Evolutionary conservation across 2,888 invertebrate genomes (phyloP).

Genomic region (Marasmarcha lunaedactyla): DNA sequence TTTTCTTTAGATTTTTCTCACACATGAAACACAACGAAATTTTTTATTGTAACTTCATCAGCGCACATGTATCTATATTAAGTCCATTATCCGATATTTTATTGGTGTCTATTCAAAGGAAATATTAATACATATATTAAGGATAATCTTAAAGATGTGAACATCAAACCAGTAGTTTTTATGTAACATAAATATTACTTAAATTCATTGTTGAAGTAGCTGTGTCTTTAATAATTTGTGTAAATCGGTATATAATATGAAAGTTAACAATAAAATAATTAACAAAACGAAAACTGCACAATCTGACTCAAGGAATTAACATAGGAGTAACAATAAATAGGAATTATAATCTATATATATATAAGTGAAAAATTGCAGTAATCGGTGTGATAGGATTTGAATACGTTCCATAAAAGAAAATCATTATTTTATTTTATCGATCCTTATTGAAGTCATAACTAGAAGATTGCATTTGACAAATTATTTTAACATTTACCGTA

Average conservation of each 20-base stretch:
- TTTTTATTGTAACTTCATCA: constrained; percentile 24
- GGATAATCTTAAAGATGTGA: constrained; percentile 34
- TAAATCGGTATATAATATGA: constrained; percentile 24
- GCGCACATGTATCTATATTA: constrained; percentile 33
- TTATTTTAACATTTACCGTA: too few species aligned
- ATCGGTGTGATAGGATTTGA: constrained; percentile 22
- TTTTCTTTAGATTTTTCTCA: constrained; percentile 19
- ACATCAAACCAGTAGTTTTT: constrained; percentile 36
- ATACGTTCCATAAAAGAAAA: neutral
- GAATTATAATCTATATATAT: constrained; percentile 24
- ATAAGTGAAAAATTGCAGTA: constrained; percentile 21
- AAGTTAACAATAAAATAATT: constrained; percentile 34
- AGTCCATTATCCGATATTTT: constrained; percentile 36
- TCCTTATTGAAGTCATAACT: too few species aligned
- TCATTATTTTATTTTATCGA: neutral
- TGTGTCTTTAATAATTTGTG: constrained; percentile 37
- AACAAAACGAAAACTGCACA: constrained; percentile 60
- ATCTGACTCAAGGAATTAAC: constrained; percentile 59
- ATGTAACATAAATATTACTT: constrained; percentile 23
- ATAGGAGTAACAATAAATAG: constrained; percentile 48
- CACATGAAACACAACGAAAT: constrained; percentile 51
- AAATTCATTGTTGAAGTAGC: constrained; percentile 52
- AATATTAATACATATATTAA: constrained; percentile 26
- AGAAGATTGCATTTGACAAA: too few species aligned
- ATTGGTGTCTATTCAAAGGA: constrained; percentile 59